phyloP scores from a whole-genome alignment of 2,797 vertebrate genomes.

The Setipinna tenuifilis region DNA sequence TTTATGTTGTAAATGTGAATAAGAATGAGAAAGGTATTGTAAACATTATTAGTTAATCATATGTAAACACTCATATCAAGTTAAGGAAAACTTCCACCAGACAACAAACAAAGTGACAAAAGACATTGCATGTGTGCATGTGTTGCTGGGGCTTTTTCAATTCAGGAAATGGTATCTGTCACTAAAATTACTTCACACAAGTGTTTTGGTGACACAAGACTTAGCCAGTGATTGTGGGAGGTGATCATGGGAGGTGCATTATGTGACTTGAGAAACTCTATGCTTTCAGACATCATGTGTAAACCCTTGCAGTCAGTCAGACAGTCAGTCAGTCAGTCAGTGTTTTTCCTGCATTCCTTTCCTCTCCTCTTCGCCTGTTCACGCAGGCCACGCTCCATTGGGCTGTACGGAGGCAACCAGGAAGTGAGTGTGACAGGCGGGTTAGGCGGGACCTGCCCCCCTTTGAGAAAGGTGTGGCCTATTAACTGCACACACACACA shows the following conservation, averaged over 20 bases:
- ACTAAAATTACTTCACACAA: neutral
- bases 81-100: neutral
- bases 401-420: neutral
- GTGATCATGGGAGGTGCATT: neutral
- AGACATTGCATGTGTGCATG: neutral
- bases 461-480: constrained; percentile 61
- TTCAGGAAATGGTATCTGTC: neutral
- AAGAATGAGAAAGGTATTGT: neutral
- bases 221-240: no score
- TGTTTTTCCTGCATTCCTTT: constrained; percentile 57
- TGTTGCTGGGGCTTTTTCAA: neutral
- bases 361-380: constrained; percentile 31
- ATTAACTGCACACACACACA: constrained; percentile 18
- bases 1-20: neutral
- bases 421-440: constrained; percentile 6
- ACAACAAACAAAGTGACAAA: neutral
- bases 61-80: neutral
- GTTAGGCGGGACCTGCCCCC: neutral
- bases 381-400: neutral
- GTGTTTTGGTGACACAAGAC: neutral
- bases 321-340: constrained; percentile 16
- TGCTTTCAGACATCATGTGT: neutral
- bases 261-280: neutral
- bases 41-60: neutral
- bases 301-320: neutral